Base-by-base conservation (phyloP, 2,888 invertebrate genomes). In the Suillia variegata region DNA sequence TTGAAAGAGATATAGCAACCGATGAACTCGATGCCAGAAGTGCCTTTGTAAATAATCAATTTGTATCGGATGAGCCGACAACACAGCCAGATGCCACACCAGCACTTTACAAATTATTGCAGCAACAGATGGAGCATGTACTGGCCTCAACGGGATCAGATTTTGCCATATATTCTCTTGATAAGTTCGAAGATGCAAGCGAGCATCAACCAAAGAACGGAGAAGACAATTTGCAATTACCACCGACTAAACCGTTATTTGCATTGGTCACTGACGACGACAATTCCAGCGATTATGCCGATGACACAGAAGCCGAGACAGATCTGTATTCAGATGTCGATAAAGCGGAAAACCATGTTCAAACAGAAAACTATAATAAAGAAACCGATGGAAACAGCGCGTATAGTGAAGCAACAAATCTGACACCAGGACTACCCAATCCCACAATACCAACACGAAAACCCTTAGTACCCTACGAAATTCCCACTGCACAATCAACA, bases 31-130 rank as follows among this genome's bases (percentile, higher is more conserved):
- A 77, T 54, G 76, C 69, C 12, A 74, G 78, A 17, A 73, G 71
- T 49, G 73, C 76, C 2, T 79, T 70, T 59, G 66, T 75, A 12
- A 77, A 79, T 54, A 79, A 79, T 62, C 69, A 74, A 52, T 75
- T 65, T 66, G 67, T 78, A 33, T 63, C 68, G 26, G 74, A 70
- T 38, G 71, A 69, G 2, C 62, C 68, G 0, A 42, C 5, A 59
- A 42, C 5, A 59, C 21, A 65, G 70, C 13, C 62, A 67, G 52
- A 71, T 64, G 34, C 62, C 66, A 2, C 53, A 13, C 56, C 59
- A 1, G 70, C 77, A 10, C 67, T 77, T 24, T 70, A 70, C 34
- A 71, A 76, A 57, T 64, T 75, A 18, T 59, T 77, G 1, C 77
- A 77, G 49, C 69, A 75, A 54, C 75, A 76, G 63, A 75, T 75